Evolutionary conservation across 1,140 invertebrate genomes (phyloP).

Genomic region (Alviniconcha marisindica): DNA sequence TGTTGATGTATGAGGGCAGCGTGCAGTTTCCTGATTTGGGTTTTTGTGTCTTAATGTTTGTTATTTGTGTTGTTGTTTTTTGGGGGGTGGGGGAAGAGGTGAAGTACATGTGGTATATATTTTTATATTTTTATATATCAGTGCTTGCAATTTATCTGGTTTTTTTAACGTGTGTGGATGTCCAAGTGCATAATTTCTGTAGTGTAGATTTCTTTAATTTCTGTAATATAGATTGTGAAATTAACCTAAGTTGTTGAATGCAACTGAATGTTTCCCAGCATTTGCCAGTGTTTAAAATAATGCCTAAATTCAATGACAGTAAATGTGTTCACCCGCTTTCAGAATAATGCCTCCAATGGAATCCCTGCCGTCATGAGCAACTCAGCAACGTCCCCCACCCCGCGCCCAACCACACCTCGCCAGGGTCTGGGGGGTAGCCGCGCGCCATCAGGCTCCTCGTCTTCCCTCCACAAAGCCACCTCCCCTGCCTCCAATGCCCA

Average conservation of each 20-base stretch:
- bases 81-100: no score
- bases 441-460: slow-evolving; percentile 56
- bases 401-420: slow-evolving; percentile 45
- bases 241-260: background rate
- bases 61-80: background rate
- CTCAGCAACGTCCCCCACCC: slow-evolving; percentile 37
- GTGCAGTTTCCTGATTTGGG: no score
- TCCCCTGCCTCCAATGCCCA: background rate
- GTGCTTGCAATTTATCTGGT: no score
- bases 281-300: background rate
- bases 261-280: background rate
- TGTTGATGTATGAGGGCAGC: no score
- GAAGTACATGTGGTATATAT: no score
- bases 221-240: background rate
- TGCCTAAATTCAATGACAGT: background rate
- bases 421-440: slow-evolving; percentile 53
- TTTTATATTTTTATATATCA: no score
- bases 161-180: no score
- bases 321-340: no score
- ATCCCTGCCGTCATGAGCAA: slow-evolving; percentile 25
- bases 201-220: no score
- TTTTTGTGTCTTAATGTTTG: background rate
- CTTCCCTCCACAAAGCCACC: slow-evolving; percentile 58
- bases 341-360: slow-evolving; percentile 27
- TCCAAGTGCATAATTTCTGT: no score